Evolutionary conservation across 2,888 invertebrate genomes (phyloP).

Genomic region (Charanyca ferruginea): DNA sequence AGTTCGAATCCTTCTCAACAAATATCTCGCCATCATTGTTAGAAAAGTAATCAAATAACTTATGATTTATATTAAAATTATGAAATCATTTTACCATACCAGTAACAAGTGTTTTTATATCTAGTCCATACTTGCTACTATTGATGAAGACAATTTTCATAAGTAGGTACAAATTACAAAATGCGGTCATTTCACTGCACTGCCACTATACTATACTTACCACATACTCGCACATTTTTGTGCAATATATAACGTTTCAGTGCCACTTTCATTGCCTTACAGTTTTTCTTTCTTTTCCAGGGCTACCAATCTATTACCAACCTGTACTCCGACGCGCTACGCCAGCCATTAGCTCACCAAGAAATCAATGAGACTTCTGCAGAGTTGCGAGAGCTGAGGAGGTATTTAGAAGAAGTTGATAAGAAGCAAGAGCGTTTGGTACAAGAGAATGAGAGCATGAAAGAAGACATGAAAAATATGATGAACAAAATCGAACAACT

Average conservation of each 20-base stretch:
- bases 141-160: too few species aligned
- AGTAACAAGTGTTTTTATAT: too few species aligned
- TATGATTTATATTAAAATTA: too few species aligned
- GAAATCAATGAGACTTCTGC: conserved; percentile 60
- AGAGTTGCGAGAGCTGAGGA: conserved; percentile 76
- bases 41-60: too few species aligned
- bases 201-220: too few species aligned
- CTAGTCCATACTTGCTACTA: too few species aligned
- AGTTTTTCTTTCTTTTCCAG: conserved; percentile 65
- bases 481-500: conserved; percentile 80
- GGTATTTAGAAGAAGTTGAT: conserved; percentile 76
- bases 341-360: conserved; percentile 72
- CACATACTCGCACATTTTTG: neutral
- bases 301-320: conserved; percentile 85
- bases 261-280: conserved; percentile 30
- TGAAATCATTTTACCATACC: too few species aligned
- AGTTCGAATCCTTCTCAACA: too few species aligned
- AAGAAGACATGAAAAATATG: conserved; percentile 80
- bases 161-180: neutral
- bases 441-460: conserved; percentile 78
- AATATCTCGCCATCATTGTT: too few species aligned
- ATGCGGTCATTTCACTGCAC: too few species aligned
- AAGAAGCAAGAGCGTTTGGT: conserved; percentile 75
- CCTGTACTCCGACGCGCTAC: conserved; percentile 79
- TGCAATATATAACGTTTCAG: neutral